Evolutionary conservation across 2,113 vertebrate species (phyloP).

Genomic region (Dipodomys merriami): DNA sequence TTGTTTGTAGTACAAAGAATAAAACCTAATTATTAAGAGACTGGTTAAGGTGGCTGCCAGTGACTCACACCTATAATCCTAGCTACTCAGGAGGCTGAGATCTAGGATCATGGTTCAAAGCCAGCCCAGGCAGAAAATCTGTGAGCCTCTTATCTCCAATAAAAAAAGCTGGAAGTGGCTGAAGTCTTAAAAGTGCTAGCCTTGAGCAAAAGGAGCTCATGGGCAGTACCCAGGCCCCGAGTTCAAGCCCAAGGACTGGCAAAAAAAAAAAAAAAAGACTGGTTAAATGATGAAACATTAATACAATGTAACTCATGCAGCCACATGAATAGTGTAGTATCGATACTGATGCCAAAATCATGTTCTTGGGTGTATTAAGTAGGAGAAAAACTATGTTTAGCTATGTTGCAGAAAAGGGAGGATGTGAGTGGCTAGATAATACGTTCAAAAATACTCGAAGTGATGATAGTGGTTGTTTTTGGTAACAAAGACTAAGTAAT

Average conservation of each 20-base stretch:
- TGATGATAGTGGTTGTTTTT: background rate
- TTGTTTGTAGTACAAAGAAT: background rate
- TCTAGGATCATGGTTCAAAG: too few species aligned
- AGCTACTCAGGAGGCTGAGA: too few species aligned
- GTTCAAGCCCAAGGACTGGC: too few species aligned
- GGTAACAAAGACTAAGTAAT: background rate
- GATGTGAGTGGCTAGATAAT: too few species aligned
- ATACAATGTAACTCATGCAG: background rate
- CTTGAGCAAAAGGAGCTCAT: too few species aligned
- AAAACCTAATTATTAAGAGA: slow-evolving; percentile 16
- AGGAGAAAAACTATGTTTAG: background rate
- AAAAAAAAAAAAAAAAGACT: too few species aligned
- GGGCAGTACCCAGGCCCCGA: too few species aligned
- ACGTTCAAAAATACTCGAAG: background rate
- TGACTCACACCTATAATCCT: too few species aligned
- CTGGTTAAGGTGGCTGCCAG: background rate
- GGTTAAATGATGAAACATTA: background rate
- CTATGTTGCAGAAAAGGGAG: background rate
- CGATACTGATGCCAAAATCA: background rate
- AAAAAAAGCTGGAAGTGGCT: too few species aligned
- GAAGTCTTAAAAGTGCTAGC: too few species aligned
- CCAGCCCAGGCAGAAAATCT: too few species aligned
- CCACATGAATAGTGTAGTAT: background rate
- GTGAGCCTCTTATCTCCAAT: too few species aligned
- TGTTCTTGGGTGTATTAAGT: background rate